Percentiles rank a stretch among this genome's conserved stretches.
Conservation (phyloP, 2,888 invertebrate genomes). For the Andrena praecox region DNA sequence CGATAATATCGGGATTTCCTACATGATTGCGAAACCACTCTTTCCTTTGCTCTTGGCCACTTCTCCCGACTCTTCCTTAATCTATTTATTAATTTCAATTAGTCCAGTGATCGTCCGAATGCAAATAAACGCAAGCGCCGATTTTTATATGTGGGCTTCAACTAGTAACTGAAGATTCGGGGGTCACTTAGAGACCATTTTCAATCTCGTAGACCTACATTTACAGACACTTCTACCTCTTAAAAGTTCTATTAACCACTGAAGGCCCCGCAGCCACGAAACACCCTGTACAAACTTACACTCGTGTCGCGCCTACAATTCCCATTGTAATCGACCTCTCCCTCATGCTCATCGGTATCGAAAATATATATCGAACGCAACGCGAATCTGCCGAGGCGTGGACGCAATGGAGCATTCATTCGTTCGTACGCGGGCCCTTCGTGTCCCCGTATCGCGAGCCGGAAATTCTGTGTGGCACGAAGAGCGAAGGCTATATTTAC, state of each 20-base stretch:
- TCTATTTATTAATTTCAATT: neutral
- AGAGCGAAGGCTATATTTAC: conserved; percentile 62
- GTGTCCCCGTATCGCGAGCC: conserved; percentile 15
- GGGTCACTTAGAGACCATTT: neutral
- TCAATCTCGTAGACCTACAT: neutral
- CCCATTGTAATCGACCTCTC: conserved; percentile 22
- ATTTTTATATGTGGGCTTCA: no score
- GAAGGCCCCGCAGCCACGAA: neutral
- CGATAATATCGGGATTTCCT: neutral
- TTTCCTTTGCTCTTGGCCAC: neutral
- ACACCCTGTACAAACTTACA: conserved; percentile 41
- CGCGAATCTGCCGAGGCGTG: conserved; percentile 53
- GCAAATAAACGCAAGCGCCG: no score
- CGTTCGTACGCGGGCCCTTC: conserved; percentile 31
- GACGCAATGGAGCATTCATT: conserved; percentile 58
- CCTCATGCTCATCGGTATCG: conserved; percentile 45
- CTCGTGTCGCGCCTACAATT: conserved; percentile 33
- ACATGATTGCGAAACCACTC: neutral
- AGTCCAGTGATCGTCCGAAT: neutral
- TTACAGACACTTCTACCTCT: neutral
- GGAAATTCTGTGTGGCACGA: conserved; percentile 16
- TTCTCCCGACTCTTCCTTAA: neutral
- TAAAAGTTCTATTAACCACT: neutral
- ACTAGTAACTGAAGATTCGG: no score
- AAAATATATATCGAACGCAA: conserved; percentile 68